Conservation (phyloP, 2,888 invertebrate genomes). For the Watsonalla binaria region DNA sequence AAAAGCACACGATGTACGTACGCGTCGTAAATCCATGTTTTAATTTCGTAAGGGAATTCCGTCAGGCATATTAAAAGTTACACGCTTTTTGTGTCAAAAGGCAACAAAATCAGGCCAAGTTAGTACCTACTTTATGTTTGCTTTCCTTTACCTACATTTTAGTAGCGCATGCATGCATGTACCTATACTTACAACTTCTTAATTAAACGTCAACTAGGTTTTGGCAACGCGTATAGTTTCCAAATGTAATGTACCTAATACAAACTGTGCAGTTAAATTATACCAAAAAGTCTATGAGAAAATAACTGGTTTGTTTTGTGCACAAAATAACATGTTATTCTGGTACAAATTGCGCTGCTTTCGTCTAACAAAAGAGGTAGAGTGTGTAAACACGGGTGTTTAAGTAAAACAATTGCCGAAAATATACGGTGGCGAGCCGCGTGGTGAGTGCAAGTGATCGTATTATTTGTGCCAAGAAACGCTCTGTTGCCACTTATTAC, state of each 20-base stretch:
- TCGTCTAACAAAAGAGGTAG: conserved; percentile 13
- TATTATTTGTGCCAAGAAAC: conserved; percentile 8
- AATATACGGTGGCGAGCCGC: background rate
- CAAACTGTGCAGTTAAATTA: too few relatives aligned
- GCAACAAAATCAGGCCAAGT: background rate
- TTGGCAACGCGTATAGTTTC: too few relatives aligned
- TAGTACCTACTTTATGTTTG: background rate
- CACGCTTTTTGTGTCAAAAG: background rate
- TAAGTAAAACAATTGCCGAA: background rate
- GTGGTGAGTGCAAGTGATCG: background rate
- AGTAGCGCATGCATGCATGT: too few relatives aligned
- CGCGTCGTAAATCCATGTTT: background rate
- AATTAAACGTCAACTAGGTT: too few relatives aligned
- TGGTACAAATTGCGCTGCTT: background rate
- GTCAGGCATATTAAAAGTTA: background rate
- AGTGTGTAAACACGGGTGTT: conserved; percentile 12
- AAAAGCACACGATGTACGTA: background rate
- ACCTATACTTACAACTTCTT: too few relatives aligned
- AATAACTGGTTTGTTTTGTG: too few relatives aligned
- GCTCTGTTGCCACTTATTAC: conserved; percentile 16
- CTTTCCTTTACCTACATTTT: too few relatives aligned
- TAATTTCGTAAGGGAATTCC: background rate
- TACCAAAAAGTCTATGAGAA: too few relatives aligned
- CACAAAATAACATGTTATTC: background rate
- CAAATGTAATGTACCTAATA: too few relatives aligned